Conservation (phyloP, 2,797 vertebrate species). For the Tokudaia muenninki region DNA sequence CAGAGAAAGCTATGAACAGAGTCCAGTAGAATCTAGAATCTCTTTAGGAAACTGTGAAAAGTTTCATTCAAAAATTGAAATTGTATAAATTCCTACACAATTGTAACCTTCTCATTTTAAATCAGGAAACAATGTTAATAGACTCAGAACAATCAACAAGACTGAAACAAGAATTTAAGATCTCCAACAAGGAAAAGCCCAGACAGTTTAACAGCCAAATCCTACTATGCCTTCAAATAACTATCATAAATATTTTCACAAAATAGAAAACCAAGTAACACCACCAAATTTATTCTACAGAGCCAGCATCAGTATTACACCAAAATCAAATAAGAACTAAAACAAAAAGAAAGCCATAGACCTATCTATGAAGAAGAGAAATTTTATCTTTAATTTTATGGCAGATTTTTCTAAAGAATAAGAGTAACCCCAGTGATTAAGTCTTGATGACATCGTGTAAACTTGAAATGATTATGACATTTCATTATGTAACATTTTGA, state of each 20-base stretch:
- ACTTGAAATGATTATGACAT: neutral
- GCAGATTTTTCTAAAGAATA: neutral
- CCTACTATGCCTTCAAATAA: neutral
- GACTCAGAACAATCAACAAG: neutral
- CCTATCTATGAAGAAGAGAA: neutral
- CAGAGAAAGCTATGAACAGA: accelerated
- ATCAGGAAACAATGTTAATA: neutral
- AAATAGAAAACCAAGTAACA: neutral
- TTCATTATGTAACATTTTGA: neutral
- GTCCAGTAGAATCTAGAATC: no score
- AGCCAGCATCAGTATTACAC: no score
- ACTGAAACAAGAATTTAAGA: neutral
- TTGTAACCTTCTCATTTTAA: neutral
- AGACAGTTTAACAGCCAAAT: neutral
- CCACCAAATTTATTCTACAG: neutral
- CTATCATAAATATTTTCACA: neutral
- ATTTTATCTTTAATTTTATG: neutral
- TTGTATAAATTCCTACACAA: neutral
- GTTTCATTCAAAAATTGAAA: neutral
- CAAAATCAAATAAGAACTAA: neutral
- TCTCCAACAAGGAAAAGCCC: neutral
- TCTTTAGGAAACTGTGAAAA: neutral
- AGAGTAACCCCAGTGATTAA: neutral
- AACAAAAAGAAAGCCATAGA: neutral
- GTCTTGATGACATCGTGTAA: neutral